phyloP scores from a whole-genome alignment of 2,888 invertebrate species.

The Aphelenchoides bicaudatus region DNA sequence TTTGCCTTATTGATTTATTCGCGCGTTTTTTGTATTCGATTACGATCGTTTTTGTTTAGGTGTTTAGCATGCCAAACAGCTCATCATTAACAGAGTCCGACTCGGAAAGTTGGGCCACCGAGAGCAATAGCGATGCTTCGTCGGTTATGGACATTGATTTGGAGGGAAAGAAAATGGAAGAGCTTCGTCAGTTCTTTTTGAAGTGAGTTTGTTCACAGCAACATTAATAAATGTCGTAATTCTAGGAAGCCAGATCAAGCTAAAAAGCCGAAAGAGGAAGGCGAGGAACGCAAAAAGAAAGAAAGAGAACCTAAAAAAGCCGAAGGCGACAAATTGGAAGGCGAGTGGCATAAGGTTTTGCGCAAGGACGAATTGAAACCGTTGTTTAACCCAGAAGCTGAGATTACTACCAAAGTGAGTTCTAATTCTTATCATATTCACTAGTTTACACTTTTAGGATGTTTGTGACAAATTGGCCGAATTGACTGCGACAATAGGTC shows the following conservation, averaged over 20 bases:
- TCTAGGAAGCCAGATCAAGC: too few species aligned
- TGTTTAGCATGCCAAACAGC: too few species aligned
- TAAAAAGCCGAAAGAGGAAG: slow-evolving; percentile 31
- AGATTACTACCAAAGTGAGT: slow-evolving; percentile 76
- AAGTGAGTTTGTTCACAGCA: too few species aligned
- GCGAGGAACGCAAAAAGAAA: too few species aligned
- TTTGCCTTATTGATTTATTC: too few species aligned
- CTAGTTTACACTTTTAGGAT: too few species aligned
- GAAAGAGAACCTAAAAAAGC: too few species aligned
- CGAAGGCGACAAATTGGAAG: slow-evolving; percentile 51
- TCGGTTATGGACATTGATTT: slow-evolving; percentile 53
- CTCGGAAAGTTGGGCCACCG: slow-evolving; percentile 28
- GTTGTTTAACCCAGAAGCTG: slow-evolving; percentile 96
- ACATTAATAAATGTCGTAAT: too few species aligned
- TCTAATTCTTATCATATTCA: too few species aligned
- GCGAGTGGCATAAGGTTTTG: slow-evolving; percentile 51
- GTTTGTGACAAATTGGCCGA: slow-evolving; percentile 89
- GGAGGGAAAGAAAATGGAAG: slow-evolving; percentile 58
- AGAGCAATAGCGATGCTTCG: slow-evolving; percentile 31
- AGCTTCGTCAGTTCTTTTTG: slow-evolving; percentile 56
- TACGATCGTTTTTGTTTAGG: too few species aligned
- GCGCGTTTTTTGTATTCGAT: too few species aligned
- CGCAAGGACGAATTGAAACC: slow-evolving; percentile 47
- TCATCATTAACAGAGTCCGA: too few species aligned
- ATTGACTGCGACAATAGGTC: slow-evolving; percentile 86